Evolutionary conservation across 1,140 invertebrate species (phyloP).

Genomic region (Lordiphosa clarofinis): DNA sequence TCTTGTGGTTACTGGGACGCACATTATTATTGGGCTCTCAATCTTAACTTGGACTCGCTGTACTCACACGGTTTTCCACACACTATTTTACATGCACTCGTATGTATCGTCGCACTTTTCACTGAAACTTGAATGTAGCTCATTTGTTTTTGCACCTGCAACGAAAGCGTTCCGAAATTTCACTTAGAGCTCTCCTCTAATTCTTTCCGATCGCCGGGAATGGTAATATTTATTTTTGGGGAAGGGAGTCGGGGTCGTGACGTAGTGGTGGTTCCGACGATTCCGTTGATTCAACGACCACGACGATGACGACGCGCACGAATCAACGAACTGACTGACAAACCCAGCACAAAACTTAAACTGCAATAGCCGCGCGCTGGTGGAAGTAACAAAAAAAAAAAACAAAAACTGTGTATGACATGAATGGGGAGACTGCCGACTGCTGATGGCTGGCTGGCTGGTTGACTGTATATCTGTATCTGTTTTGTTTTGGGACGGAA

Average conservation of each 20-base stretch:
- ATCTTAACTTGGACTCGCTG: constrained; percentile 9
- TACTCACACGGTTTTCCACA: constrained; percentile 4
- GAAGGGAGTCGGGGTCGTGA: constrained; percentile 2
- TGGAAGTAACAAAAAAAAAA: constrained; percentile 48
- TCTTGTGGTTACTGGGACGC: constrained; percentile 73
- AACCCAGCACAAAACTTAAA: constrained; percentile 58
- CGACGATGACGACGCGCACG: constrained; percentile 47
- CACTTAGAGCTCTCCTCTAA: not conserved
- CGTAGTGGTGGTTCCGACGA: constrained; percentile 14
- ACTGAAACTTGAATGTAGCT: not conserved
- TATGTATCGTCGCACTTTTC: not conserved
- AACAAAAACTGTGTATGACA: constrained; percentile 15
- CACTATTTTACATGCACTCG: constrained; percentile 1
- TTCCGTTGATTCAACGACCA: constrained; percentile 42
- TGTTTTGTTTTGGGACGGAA: constrained; percentile 72
- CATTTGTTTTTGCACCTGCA: not conserved
- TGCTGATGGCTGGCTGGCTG: constrained; percentile 14
- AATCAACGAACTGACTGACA: constrained; percentile 19
- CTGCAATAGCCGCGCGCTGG: constrained; percentile 52
- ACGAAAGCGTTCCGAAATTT: not conserved
- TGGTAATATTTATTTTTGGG: not conserved
- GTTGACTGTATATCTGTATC: constrained; percentile 46
- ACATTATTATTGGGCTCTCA: constrained; percentile 48
- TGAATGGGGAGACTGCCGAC: constrained; percentile 24
- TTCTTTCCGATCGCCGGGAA: not conserved